Percentiles rank a stretch among this genome's conserved stretches.
phyloP scores from a whole-genome alignment of 2,888 invertebrate genomes.

The Nineta flava region DNA sequence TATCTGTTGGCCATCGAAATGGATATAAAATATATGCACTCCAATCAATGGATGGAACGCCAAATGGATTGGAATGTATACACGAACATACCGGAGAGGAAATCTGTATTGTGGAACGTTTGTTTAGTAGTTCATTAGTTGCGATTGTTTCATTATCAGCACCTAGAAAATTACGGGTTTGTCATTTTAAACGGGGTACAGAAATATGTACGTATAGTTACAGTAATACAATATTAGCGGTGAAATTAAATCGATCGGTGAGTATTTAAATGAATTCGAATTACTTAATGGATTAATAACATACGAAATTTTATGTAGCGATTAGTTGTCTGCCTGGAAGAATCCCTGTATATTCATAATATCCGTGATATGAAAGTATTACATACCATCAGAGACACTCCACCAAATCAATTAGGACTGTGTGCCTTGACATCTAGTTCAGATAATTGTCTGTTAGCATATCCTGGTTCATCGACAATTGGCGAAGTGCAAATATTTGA shows the following conservation, averaged over 20 bases:
- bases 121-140: conserved; percentile 93
- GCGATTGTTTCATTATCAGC: conserved; percentile 85
- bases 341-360: conserved; percentile 95
- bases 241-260: conserved; percentile 86
- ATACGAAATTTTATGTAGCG: conserved; percentile 36
- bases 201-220: conserved; percentile 96
- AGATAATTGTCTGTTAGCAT: conserved; percentile 88
- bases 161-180: conserved; percentile 83
- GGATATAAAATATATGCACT: conserved; percentile 84
- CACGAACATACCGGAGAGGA: conserved; percentile 77
- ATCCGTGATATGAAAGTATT: conserved; percentile 96
- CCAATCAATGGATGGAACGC: conserved; percentile 55
- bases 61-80: conserved; percentile 77
- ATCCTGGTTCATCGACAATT: conserved; percentile 84
- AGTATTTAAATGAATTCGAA: conserved; percentile 22
- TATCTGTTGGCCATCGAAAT: conserved; percentile 81
- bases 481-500: conserved; percentile 96
- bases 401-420: conserved; percentile 83
- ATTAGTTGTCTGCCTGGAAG: conserved; percentile 92
- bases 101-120: conserved; percentile 82
- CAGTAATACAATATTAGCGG: conserved; percentile 88
- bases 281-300: no score
- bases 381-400: conserved; percentile 96
- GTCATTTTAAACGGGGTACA: conserved; percentile 93
- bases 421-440: conserved; percentile 80